phyloP scores from a whole-genome alignment of 2,797 vertebrate genomes.

The Podarcis siculus region DNA sequence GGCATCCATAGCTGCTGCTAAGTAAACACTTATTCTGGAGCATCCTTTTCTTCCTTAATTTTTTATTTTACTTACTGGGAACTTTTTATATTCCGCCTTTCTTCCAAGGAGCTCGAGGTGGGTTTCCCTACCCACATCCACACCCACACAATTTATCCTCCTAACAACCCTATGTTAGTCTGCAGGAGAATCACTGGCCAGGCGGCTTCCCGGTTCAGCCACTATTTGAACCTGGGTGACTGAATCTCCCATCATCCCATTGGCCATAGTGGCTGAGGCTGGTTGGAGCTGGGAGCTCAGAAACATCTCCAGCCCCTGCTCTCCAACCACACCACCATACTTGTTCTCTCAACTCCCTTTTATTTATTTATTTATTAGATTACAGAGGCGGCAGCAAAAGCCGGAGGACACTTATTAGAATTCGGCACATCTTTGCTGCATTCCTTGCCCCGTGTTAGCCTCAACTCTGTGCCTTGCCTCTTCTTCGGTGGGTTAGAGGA shows the following conservation, averaged over 20 bases:
- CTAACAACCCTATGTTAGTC: neutral
- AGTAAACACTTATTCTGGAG: neutral
- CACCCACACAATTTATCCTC: neutral
- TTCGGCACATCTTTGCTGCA: constrained; percentile 22
- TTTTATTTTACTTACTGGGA: neutral
- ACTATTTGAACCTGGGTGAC: too few species aligned
- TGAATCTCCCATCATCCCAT: too few species aligned
- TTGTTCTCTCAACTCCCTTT: neutral
- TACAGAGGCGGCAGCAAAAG: constrained; percentile 47
- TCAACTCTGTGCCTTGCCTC: constrained; percentile 17
- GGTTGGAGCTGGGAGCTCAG: too few species aligned
- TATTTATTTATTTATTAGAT: neutral
- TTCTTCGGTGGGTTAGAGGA: constrained; percentile 14
- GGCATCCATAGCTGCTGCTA: too few species aligned
- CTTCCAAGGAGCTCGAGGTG: neutral
- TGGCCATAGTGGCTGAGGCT: neutral
- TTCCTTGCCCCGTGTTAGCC: constrained; percentile 38
- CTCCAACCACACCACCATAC: neutral
- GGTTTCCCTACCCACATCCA: neutral
- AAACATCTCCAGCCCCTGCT: neutral
- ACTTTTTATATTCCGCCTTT: neutral
- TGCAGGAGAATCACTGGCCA: neutral
- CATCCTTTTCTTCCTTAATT: neutral
- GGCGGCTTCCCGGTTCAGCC: too few species aligned
- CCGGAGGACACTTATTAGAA: constrained; percentile 49